These are phyloP conservation scores for Noctilio leporinus DNA, from an alignment of 2,113 vertebrate genomes.

Conservation along the genomic window DNA sequence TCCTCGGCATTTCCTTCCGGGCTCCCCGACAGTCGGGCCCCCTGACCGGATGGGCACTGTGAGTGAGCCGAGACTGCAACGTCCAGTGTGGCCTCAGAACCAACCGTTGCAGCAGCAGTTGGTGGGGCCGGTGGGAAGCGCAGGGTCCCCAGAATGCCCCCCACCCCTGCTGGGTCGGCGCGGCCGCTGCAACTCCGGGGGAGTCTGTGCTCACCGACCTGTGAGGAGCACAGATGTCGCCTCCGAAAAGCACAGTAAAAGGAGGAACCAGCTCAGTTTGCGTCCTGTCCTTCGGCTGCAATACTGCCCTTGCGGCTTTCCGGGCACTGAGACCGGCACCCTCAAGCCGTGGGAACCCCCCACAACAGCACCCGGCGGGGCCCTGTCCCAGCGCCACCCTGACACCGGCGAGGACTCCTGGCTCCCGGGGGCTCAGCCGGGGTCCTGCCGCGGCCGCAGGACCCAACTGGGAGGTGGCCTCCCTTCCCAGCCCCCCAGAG, in stretches of 20 bases:
- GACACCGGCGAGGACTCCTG: too few relatives aligned
- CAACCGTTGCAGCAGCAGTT: fast-evolving
- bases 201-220: fast-evolving
- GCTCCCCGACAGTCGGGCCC: neutral
- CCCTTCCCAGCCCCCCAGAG: fast-evolving
- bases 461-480: fast-evolving
- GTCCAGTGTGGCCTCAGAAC: neutral
- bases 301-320: neutral
- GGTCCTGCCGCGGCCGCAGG: neutral
- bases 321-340: fast-evolving
- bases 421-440: fast-evolving
- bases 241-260: neutral
- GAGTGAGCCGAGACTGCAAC: neutral
- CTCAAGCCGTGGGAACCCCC: neutral
- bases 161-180: neutral
- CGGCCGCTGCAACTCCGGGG: neutral
- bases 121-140: fast-evolving
- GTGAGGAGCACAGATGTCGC: fast-evolving
- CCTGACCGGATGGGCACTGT: neutral
- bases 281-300: neutral
- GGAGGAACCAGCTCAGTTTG: too few relatives aligned
- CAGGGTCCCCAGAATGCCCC: fast-evolving
- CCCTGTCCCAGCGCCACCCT: neutral
- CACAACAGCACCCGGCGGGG: fast-evolving
- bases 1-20: neutral